Base-by-base conservation (phyloP, 2,797 vertebrate genomes). In the Periophthalmus magnuspinnatus region DNA sequence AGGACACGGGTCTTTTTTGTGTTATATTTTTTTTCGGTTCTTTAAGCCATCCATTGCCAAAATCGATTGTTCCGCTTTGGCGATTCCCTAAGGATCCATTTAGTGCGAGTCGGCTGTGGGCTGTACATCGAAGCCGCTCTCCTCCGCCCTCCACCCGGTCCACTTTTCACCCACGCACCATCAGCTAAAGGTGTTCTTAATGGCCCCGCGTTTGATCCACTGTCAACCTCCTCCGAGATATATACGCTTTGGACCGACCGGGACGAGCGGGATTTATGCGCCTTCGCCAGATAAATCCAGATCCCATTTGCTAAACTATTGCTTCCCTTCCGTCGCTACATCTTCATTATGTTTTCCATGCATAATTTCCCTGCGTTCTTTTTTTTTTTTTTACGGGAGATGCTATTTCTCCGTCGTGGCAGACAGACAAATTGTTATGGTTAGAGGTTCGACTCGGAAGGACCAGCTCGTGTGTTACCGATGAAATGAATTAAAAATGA, bases 81-180 rank as follows among this genome's bases (percentile, higher is more conserved):
- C 78, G 81, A 84, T 84, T 88, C 89, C 88, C 86, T 71, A 85
- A 91, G 87, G 90, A 90, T 82, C 89, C 81, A 88, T 93, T 93
- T 87, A 86, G 69, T 81, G 77, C 74, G 84, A 72, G 72, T 78
- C 83, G 81, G 85, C 83, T 91, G 77, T 80, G 55, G 81, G 82
- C 80, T 85, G 80, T 67, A 78, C 84, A 56, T 28, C 67, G 67
- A 84, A 76, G 77, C 24, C 54, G 52, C 68, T 77, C 67, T 48
- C 68, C 67, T 63, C 34, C 45, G 22, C 69, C 47, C 41, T 45
- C 62, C 57, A 38, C 73, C 52, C 69, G 24, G 71, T 41, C 60
- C 71, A 60, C 36, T 60, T 21, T 67, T 62, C 36, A 65, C 45
- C 47, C 54, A 36, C 34, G 75, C 22, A 28, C 45, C 54, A 45